Percentiles rank a stretch among this genome's conserved stretches.
phyloP scores from a whole-genome alignment of 2,888 invertebrate species.

The Cheilosia scutellata region DNA sequence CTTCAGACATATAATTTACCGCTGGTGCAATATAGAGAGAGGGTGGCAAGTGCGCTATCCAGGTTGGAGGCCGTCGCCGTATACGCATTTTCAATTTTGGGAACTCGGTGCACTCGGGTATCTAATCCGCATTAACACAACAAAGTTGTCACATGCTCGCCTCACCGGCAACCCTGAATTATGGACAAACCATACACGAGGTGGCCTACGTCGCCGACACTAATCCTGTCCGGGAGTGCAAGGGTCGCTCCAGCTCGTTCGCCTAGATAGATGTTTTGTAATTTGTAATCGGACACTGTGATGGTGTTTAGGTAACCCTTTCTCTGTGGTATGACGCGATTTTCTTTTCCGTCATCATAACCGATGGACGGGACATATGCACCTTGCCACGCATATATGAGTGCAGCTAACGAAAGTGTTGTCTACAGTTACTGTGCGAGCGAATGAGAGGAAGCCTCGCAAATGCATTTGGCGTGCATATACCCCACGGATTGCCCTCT shows the following conservation, averaged over 20 bases:
- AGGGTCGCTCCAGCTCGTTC: constrained; percentile 64
- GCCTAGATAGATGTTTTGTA: constrained; percentile 62
- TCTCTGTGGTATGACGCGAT: constrained; percentile 8
- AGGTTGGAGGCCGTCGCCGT: neutral
- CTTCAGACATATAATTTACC: constrained; percentile 46
- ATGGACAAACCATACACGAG: constrained; percentile 25
- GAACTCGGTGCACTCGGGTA: constrained; percentile 25
- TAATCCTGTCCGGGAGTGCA: constrained; percentile 66
- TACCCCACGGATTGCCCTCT: constrained; percentile 56
- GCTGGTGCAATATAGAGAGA: constrained; percentile 19
- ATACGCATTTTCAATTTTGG: constrained; percentile 43
- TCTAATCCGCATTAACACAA: constrained; percentile 40
- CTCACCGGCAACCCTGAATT: constrained; percentile 44
- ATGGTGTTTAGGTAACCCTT: constrained; percentile 21
- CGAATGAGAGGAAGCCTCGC: constrained; percentile 46
- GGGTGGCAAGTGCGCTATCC: neutral
- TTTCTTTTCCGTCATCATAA: constrained; percentile 57
- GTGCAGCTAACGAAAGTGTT: constrained; percentile 53
- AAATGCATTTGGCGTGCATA: constrained; percentile 65
- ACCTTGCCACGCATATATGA: constrained; percentile 34
- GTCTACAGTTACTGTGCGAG: constrained; percentile 46
- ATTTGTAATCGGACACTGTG: constrained; percentile 64
- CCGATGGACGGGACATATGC: neutral
- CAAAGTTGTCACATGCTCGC: constrained; percentile 33
- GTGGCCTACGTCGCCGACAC: constrained; percentile 40